Percentiles rank a stretch among this genome's conserved stretches.
These are phyloP conservation scores for Digitonthophagus gazella DNA, from an alignment of 2,888 invertebrate species.

Conservation along the genomic window DNA sequence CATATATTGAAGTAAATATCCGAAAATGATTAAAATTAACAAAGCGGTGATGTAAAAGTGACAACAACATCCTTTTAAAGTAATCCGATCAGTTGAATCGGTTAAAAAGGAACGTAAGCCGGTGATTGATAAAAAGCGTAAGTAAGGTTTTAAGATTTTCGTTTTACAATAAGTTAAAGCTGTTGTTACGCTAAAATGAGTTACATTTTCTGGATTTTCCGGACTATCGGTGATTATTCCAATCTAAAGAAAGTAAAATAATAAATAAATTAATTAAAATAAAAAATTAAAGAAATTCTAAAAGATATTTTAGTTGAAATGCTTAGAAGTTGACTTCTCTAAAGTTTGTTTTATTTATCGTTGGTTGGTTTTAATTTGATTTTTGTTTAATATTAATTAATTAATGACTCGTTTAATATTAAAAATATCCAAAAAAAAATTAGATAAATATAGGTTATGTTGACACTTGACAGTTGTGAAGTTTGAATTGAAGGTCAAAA, in stretches of 20 bases:
- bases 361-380: too few relatives aligned
- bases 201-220: constrained; percentile 42
- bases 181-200: constrained; percentile 72
- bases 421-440: too few relatives aligned
- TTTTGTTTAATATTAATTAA: too few relatives aligned
- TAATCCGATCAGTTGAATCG: constrained; percentile 61
- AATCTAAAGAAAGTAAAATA: too few relatives aligned
- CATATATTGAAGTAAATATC: constrained; percentile 76
- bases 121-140: constrained; percentile 70
- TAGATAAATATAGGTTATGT: too few relatives aligned
- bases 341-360: too few relatives aligned
- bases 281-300: too few relatives aligned
- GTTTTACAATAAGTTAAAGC: constrained; percentile 79
- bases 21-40: constrained; percentile 59
- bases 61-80: constrained; percentile 61
- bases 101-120: constrained; percentile 70
- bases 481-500: too few relatives aligned
- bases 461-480: too few relatives aligned
- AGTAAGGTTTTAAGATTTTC: constrained; percentile 76
- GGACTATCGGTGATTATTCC: constrained; percentile 12
- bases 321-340: too few relatives aligned
- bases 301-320: too few relatives aligned
- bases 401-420: too few relatives aligned
- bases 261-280: neutral
- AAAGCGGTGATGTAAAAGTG: constrained; percentile 69